Evolutionary conservation across 2,888 invertebrate species (phyloP).

Genomic region (Mesorhabditis sp.): DNA sequence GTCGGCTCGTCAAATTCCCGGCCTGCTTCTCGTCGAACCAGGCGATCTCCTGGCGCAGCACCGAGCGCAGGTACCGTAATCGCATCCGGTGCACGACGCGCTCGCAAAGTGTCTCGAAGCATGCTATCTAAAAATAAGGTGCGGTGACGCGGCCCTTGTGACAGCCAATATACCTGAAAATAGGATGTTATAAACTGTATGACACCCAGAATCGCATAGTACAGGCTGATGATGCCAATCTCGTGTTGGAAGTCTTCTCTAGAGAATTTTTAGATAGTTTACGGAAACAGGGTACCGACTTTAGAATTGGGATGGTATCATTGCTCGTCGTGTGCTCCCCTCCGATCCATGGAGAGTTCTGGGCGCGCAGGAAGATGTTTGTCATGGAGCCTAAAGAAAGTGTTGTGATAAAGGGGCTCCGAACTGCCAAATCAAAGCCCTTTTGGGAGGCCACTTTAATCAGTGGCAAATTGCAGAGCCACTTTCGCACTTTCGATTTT

Average conservation of each 20-base stretch:
- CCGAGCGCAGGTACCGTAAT: constrained; percentile 23
- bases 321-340: constrained; percentile 10
- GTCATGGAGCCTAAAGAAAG: background rate
- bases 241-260: background rate
- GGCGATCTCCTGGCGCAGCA: constrained; percentile 58
- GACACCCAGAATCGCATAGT: background rate
- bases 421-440: background rate
- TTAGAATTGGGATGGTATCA: constrained; percentile 11
- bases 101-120: constrained; percentile 44
- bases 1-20: constrained; percentile 61
- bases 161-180: background rate
- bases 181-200: background rate
- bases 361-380: constrained; percentile 57
- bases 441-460: too few species aligned
- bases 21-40: constrained; percentile 61
- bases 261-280: background rate
- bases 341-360: constrained; percentile 35
- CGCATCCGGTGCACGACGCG: constrained; percentile 62
- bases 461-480: too few species aligned
- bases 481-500: too few species aligned
- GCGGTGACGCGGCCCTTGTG: background rate
- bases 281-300: background rate
- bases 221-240: background rate
- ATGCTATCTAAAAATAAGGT: constrained; percentile 37
- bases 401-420: background rate